Base-by-base conservation (phyloP, 1,140 invertebrate species). In the Trichogramma pretiosum region DNA sequence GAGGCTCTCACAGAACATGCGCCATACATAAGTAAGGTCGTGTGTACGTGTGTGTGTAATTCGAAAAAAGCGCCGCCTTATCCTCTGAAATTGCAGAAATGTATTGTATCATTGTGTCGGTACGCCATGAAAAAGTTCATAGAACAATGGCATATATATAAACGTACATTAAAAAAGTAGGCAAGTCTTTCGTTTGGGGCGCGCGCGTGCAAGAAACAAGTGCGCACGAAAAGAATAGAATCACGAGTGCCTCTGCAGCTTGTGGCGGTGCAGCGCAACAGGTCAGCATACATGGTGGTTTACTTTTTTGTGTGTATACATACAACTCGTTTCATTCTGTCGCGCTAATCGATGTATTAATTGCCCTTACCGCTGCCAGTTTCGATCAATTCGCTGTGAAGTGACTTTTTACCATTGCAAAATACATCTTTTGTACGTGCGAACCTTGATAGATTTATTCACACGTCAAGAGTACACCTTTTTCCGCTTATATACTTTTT, bases 71-170 rank as follows among this genome's bases (percentile, higher is more conserved):
- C n/a, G n/a, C n/a, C n/a, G n/a, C n/a, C n/a, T n/a, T 33, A 41
- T 58, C 58, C 63, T 55, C 63, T 64, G 61, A 65, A 64, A 65
- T 67, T 65, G 64, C 62, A 63, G 61, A 56, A 59, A n/a, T n/a
- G n/a, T n/a, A n/a, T n/a, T n/a, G n/a, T n/a, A n/a, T n/a, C n/a
- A n/a, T n/a, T n/a, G n/a, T n/a, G n/a, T n/a, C n/a, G n/a, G n/a
- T n/a, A n/a, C n/a, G n/a, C n/a, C n/a, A n/a, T n/a, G n/a, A n/a
- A n/a, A n/a, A n/a, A n/a, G n/a, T n/a, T n/a, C n/a, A n/a, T n/a
- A n/a, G n/a, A n/a, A n/a, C n/a, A n/a, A n/a, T n/a, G n/a, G n/a
- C n/a, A n/a, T n/a, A n/a, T n/a, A n/a, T n/a, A n/a, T n/a, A n/a
- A n/a, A n/a, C n/a, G n/a, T n/a, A n/a, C n/a, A n/a, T n/a, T n/a